Percentiles rank a stretch among this genome's conserved stretches.
phyloP scores from a whole-genome alignment of 37 sponge, comb jelly and placozoan genomes.

The Halisarca cf. caerulea region DNA sequence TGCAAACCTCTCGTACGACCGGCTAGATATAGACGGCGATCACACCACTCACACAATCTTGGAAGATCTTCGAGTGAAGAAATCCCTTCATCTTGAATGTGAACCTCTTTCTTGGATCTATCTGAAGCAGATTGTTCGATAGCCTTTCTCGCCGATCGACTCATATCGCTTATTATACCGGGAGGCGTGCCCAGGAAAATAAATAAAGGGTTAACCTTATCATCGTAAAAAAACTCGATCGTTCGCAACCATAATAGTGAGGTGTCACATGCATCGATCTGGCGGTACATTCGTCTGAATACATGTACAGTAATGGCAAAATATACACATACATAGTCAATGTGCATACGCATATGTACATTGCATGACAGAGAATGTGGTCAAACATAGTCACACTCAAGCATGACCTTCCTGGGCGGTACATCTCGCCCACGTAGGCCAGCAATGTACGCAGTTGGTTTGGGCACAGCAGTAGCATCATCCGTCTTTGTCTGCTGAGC shows the following conservation, averaged over 20 bases:
- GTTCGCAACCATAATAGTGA: too few relatives aligned
- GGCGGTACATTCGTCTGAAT: too few relatives aligned
- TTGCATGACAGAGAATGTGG: too few relatives aligned
- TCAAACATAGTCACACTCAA: too few relatives aligned
- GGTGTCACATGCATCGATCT: too few relatives aligned
- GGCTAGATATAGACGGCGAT: too few relatives aligned
- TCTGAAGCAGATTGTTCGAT: constrained; percentile 43
- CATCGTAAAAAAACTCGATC: too few relatives aligned
- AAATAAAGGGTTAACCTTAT: too few relatives aligned
- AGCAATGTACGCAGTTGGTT: constrained; percentile 84
- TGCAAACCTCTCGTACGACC: too few relatives aligned
- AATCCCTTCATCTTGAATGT: constrained; percentile 61
- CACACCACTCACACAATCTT: constrained; percentile 54
- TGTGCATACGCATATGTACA: too few relatives aligned
- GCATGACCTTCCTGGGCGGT: not conserved
- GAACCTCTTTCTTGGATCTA: constrained; percentile 47
- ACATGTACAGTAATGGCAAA: too few relatives aligned
- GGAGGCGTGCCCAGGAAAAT: not conserved
- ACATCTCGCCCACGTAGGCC: constrained; percentile 78
- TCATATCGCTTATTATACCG: constrained; percentile 31
- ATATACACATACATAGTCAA: too few relatives aligned
- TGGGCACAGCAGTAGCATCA: constrained; percentile 80
- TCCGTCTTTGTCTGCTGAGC: constrained; percentile 84
- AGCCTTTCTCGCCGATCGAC: constrained; percentile 62
- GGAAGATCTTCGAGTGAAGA: constrained; percentile 64